Evolutionary conservation across 2,113 vertebrate species (phyloP).

Genomic region (Lagopus leucura): DNA sequence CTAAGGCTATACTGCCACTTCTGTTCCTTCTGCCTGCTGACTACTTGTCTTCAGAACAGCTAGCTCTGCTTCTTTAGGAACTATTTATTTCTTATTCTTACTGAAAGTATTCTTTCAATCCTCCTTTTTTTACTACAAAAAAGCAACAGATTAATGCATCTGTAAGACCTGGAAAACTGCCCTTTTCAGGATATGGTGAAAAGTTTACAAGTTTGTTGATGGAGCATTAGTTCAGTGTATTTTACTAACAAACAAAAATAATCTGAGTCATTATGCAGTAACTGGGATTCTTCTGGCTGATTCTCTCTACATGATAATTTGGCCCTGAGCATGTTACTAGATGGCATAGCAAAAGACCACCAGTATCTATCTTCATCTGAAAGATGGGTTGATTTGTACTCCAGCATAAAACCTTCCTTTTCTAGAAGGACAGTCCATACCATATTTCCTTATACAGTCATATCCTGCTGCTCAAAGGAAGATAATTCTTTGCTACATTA

Average conservation of each 20-base stretch:
- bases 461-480: background rate
- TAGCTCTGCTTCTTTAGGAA: background rate
- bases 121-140: background rate
- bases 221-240: background rate
- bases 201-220: background rate
- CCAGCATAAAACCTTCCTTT: background rate
- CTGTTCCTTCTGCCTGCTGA: background rate
- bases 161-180: background rate
- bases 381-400: background rate
- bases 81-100: background rate
- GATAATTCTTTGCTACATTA: background rate
- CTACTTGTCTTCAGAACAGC: background rate
- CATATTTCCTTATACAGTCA: background rate
- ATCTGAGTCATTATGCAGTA: background rate
- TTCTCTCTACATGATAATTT: background rate
- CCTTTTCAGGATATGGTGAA: background rate
- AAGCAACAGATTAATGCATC: background rate
- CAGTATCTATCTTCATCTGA: background rate
- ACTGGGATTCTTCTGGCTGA: background rate
- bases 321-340: accelerated
- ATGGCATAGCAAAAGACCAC: background rate
- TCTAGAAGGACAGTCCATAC: background rate
- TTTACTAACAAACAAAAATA: background rate
- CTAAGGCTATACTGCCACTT: background rate
- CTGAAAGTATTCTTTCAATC: background rate